These are phyloP conservation scores for Disparrhopalites patrizii DNA, from an alignment of 2,888 invertebrate genomes.

Conservation along the genomic window DNA sequence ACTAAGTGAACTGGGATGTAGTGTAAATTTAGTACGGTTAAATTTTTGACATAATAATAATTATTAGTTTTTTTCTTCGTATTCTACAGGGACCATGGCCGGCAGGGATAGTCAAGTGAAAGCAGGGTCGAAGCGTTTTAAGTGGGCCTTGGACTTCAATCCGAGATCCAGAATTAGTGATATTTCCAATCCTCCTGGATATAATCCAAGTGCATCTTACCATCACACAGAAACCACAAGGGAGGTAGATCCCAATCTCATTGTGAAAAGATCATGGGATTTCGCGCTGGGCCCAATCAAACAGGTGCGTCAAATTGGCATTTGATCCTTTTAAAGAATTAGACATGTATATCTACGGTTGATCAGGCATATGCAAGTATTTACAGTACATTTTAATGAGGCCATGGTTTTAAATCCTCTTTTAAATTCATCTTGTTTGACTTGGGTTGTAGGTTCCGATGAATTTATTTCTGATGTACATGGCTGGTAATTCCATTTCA, in stretches of 20 bases:
- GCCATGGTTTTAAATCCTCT: too few relatives aligned
- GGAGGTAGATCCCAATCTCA: slow-evolving; percentile 76
- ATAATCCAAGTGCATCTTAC: slow-evolving; percentile 67
- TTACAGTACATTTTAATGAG: too few relatives aligned
- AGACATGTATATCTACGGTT: too few relatives aligned
- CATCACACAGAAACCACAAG: slow-evolving; percentile 72
- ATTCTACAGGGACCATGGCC: background rate
- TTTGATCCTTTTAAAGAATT: background rate
- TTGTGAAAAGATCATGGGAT: slow-evolving; percentile 96
- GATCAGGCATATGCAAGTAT: too few relatives aligned
- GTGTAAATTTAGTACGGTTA: too few relatives aligned
- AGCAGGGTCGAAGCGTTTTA: slow-evolving; percentile 39
- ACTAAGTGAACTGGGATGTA: too few relatives aligned
- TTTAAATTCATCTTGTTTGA: too few relatives aligned
- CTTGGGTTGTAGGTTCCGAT: slow-evolving; percentile 66
- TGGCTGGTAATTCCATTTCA: slow-evolving; percentile 98
- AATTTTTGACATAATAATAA: too few relatives aligned
- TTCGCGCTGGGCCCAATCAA: slow-evolving; percentile 90
- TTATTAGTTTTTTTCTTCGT: too few relatives aligned
- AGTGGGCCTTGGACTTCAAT: slow-evolving; percentile 46
- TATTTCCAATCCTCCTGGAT: slow-evolving; percentile 78
- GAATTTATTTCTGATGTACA: slow-evolving; percentile 99
- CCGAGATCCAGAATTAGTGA: slow-evolving; percentile 52
- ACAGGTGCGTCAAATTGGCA: slow-evolving; percentile 70
- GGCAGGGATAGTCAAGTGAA: slow-evolving; percentile 16